Evolutionary conservation across 2,113 vertebrate species (phyloP).

Genomic region (Neofelis nebulosa): DNA sequence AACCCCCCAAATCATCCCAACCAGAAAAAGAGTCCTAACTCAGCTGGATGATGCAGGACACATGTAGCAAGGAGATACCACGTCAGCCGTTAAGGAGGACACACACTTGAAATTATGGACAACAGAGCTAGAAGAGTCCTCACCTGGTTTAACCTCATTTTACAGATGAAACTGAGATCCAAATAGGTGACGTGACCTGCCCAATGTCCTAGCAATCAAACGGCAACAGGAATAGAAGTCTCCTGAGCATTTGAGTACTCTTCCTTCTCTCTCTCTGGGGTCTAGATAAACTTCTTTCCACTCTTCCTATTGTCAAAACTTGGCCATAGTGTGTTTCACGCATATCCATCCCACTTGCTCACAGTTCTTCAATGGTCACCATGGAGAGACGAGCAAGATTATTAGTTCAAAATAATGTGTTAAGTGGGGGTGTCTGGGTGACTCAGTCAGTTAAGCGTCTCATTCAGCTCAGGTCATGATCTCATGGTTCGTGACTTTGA

Average conservation of each 20-base stretch:
- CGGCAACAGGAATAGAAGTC: background rate
- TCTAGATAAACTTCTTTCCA: background rate
- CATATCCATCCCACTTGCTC: background rate
- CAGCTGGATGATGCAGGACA: background rate
- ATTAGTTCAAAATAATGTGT: background rate
- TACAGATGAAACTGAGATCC: background rate
- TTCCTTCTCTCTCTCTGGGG: background rate
- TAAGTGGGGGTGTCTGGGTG: no score
- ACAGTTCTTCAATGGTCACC: no score
- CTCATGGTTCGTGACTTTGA: no score
- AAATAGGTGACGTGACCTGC: background rate
- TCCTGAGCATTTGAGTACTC: background rate
- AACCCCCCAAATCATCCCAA: background rate
- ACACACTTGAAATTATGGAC: background rate
- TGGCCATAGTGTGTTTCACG: rapidly evolving
- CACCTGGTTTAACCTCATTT: background rate
- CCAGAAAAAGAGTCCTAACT: background rate
- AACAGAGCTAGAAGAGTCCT: background rate
- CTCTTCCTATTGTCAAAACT: background rate
- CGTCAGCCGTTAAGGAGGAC: background rate
- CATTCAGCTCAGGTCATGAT: no score
- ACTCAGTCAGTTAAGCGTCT: no score
- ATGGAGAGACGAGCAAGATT: background rate
- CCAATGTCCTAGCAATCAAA: background rate
- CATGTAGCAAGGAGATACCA: background rate